Evolutionary conservation across 2,888 invertebrate species (phyloP).

Genomic region (Scrobipalpa atriplicella): DNA sequence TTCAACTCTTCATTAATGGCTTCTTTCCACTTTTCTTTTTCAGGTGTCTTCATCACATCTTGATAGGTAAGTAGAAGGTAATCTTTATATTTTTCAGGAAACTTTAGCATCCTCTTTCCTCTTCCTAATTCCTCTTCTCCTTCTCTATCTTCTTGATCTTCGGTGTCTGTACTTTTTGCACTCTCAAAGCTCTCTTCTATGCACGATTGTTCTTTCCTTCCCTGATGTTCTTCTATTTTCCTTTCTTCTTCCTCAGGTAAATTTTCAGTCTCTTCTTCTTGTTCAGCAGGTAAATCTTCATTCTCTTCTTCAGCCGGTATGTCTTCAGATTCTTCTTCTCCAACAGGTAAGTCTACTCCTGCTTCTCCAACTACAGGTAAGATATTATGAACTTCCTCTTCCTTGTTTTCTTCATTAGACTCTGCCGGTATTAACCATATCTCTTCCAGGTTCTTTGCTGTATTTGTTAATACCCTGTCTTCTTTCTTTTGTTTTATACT

Average conservation of each 20-base stretch:
- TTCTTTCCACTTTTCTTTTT: constrained; percentile 21
- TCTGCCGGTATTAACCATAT: too few species aligned
- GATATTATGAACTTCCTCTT: too few species aligned
- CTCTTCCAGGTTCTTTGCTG: too few species aligned
- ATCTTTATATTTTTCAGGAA: constrained; percentile 3
- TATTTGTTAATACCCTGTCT: too few species aligned
- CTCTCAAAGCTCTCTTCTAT: background rate
- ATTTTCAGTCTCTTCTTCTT: constrained; percentile 2
- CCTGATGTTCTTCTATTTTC: background rate
- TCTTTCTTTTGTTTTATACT: too few species aligned
- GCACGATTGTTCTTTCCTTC: background rate
- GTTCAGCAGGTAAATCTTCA: background rate
- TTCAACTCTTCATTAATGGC: constrained; percentile 19
- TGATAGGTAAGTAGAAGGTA: constrained; percentile 4
- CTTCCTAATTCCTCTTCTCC: background rate
- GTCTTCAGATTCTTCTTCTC: too few species aligned
- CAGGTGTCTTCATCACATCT: constrained; percentile 16
- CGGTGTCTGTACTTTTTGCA: background rate
- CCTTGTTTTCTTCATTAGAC: too few species aligned
- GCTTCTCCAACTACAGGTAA: too few species aligned
- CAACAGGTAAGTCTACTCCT: too few species aligned
- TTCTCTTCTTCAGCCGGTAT: too few species aligned
- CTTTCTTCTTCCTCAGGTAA: background rate
- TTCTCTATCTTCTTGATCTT: background rate
- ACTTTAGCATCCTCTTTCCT: background rate